Percentiles rank a stretch among this genome's conserved stretches.
phyloP scores from a whole-genome alignment of 2,888 invertebrate species.

The Andrena hattorfiana region DNA sequence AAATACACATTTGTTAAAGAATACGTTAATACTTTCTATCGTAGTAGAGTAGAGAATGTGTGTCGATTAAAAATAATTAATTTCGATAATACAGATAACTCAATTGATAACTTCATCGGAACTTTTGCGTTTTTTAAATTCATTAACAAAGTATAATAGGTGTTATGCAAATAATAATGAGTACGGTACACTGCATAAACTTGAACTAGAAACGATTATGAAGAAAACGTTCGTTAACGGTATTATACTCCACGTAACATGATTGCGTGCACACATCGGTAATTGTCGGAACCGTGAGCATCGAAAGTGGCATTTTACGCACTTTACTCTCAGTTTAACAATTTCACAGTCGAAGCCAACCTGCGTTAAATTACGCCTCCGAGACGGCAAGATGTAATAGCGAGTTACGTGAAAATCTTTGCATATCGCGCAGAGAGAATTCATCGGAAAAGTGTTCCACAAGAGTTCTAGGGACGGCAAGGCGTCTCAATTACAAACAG shows the following conservation, averaged over 20 bases:
- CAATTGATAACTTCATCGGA: neutral
- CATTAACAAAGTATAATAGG: neutral
- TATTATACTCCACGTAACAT: constrained; percentile 8
- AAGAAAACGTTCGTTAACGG: constrained; percentile 19
- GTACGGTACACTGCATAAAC: neutral
- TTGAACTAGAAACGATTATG: constrained; percentile 8
- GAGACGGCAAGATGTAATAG: neutral
- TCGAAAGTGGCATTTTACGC: constrained; percentile 25
- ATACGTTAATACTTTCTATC: neutral
- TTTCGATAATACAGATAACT: neutral
- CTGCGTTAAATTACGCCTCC: constrained; percentile 36
- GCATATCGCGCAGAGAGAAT: constrained; percentile 16
- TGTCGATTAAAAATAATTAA: neutral
- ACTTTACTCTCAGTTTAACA: constrained; percentile 7
- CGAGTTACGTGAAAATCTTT: constrained; percentile 2
- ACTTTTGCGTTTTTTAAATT: neutral
- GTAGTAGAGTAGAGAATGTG: neutral
- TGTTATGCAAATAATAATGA: neutral
- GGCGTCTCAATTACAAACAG: constrained; percentile 17
- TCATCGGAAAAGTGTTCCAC: constrained; percentile 11
- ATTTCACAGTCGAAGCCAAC: constrained; percentile 34
- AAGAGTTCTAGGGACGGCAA: constrained; percentile 26
- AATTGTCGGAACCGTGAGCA: constrained; percentile 5
- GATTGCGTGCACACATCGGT: neutral
- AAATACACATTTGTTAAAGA: neutral